Conservation (phyloP, 2,113 vertebrate genomes). For the Pitta sordida region DNA sequence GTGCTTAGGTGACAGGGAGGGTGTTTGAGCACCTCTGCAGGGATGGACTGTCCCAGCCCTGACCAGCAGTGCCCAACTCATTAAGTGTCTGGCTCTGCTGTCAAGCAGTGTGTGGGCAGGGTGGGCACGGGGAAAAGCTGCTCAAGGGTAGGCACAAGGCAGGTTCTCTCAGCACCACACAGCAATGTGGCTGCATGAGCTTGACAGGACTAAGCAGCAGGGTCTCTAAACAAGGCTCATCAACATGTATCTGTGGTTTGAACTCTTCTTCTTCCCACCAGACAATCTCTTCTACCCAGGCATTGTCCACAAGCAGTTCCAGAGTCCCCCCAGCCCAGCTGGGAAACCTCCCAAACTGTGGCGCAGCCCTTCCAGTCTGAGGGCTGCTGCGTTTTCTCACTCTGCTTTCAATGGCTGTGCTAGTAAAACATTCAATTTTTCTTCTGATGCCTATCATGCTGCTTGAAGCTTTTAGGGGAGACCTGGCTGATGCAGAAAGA, state of each 20-base stretch:
- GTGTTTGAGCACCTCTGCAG: background rate
- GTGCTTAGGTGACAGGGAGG: accelerated
- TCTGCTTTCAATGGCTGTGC: background rate
- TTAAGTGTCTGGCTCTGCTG: background rate
- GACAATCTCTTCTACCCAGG: background rate
- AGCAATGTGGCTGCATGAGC: background rate
- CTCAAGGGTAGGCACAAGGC: accelerated
- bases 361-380: background rate
- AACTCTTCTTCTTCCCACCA: background rate
- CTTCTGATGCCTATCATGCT: background rate
- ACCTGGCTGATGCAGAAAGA: background rate
- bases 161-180: background rate
- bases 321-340: background rate
- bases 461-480: background rate
- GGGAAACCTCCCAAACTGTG: background rate
- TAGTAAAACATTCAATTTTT: background rate
- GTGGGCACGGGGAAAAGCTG: background rate
- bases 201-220: accelerated
- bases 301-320: accelerated
- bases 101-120: accelerated
- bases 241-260: accelerated
- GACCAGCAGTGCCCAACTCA: background rate
- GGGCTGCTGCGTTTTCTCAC: background rate
- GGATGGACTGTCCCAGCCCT: background rate
- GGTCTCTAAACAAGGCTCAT: background rate